Evolutionary conservation across 2,113 vertebrate genomes (phyloP).

Genomic region (Passer domesticus): DNA sequence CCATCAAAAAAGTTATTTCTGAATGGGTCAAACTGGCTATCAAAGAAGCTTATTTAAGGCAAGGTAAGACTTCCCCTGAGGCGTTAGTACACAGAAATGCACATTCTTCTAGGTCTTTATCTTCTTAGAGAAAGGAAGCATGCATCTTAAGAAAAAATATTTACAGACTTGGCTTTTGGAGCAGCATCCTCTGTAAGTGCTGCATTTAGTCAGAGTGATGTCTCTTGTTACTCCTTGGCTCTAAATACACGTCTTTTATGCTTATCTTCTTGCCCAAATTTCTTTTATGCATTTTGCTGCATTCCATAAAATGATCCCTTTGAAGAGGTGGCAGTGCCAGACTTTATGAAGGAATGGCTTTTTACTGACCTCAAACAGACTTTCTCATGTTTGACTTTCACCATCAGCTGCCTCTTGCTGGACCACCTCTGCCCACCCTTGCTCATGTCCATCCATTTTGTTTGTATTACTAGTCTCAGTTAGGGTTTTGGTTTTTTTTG

Average conservation of each 20-base stretch:
- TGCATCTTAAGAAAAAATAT: neutral
- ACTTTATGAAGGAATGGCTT: neutral
- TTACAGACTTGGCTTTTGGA: neutral
- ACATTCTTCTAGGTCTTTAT: slow-evolving; percentile 7
- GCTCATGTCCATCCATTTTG: neutral
- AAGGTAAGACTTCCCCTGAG: slow-evolving; percentile 14
- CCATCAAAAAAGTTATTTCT: slow-evolving; percentile 46
- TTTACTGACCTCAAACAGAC: neutral
- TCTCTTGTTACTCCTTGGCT: neutral
- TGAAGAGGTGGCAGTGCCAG: neutral
- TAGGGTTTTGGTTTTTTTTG: neutral
- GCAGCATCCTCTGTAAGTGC: neutral
- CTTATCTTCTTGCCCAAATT: neutral
- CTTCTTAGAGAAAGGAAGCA: neutral
- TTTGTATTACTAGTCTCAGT: neutral
- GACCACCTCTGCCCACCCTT: neutral
- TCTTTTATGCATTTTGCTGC: neutral
- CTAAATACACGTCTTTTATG: neutral
- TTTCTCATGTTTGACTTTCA: neutral
- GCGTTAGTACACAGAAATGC: neutral
- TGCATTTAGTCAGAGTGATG: neutral
- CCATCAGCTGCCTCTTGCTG: neutral
- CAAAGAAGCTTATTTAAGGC: slow-evolving; percentile 30
- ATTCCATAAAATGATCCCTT: neutral
- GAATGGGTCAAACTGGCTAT: slow-evolving; percentile 44